These are phyloP conservation scores for Hymenopus coronatus DNA, from an alignment of 2,888 invertebrate genomes.

Conservation along the genomic window DNA sequence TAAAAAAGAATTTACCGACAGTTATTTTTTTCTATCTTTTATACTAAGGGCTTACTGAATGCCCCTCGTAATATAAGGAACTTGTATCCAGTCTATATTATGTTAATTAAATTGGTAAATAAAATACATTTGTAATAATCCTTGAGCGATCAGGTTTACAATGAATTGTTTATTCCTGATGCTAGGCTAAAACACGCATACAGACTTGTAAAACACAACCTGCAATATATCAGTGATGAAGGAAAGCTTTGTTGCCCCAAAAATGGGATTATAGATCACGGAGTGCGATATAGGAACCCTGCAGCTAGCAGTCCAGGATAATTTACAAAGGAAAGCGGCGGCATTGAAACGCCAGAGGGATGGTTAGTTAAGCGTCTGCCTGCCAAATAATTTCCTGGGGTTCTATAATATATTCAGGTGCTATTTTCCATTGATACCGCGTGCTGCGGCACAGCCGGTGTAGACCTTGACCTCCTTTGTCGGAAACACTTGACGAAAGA, in stretches of 20 bases:
- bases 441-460: neutral
- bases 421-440: neutral
- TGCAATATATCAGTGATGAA: neutral
- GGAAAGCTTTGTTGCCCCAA: neutral
- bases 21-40: too few relatives aligned
- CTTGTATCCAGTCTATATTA: too few relatives aligned
- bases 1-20: too few relatives aligned
- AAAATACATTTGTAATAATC: too few relatives aligned
- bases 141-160: too few relatives aligned
- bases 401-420: neutral
- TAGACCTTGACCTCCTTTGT: neutral
- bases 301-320: neutral
- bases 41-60: too few relatives aligned
- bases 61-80: too few relatives aligned
- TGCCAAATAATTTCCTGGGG: neutral
- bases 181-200: too few relatives aligned
- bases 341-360: neutral
- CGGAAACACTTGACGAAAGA: constrained; percentile 1
- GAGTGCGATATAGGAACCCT: neutral
- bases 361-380: neutral
- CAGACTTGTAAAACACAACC: neutral
- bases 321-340: neutral
- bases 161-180: too few relatives aligned
- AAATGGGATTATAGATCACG: neutral
- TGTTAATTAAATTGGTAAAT: too few relatives aligned